phyloP scores from a whole-genome alignment of 2,888 invertebrate species.

The Anthrax anthrax region DNA sequence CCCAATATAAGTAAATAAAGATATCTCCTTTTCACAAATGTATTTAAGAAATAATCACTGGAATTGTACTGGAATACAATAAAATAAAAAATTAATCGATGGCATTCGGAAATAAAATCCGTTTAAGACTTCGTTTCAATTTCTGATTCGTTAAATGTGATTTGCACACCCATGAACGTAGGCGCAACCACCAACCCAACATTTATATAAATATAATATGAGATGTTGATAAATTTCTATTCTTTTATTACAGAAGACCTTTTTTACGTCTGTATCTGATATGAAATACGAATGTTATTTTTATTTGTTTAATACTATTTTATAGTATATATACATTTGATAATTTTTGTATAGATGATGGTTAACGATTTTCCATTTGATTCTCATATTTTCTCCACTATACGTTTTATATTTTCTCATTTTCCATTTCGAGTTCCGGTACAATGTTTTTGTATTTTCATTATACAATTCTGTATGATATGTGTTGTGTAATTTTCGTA shows the following conservation, averaged over 20 bases:
- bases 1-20: too few species aligned
- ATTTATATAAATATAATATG: too few species aligned
- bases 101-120: background rate
- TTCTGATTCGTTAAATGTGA: constrained; percentile 11
- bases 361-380: background rate
- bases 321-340: too few species aligned
- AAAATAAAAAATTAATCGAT: background rate
- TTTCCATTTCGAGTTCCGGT: constrained; percentile 8
- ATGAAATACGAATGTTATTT: too few species aligned
- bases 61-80: background rate
- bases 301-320: too few species aligned
- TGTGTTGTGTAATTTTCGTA: constrained; percentile 1
- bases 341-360: too few species aligned
- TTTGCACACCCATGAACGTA: constrained; percentile 5
- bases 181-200: constrained; percentile 3
- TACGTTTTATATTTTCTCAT: background rate
- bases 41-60: background rate
- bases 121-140: constrained; percentile 6
- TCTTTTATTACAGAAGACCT: too few species aligned
- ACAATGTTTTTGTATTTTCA: background rate
- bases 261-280: too few species aligned
- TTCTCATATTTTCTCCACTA: background rate
- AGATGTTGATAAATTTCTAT: too few species aligned
- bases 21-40: background rate
- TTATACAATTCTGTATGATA: too few species aligned